These are phyloP conservation scores for Hyperopisus bebe DNA, from an alignment of 2,113 vertebrate species.

Conservation along the genomic window DNA sequence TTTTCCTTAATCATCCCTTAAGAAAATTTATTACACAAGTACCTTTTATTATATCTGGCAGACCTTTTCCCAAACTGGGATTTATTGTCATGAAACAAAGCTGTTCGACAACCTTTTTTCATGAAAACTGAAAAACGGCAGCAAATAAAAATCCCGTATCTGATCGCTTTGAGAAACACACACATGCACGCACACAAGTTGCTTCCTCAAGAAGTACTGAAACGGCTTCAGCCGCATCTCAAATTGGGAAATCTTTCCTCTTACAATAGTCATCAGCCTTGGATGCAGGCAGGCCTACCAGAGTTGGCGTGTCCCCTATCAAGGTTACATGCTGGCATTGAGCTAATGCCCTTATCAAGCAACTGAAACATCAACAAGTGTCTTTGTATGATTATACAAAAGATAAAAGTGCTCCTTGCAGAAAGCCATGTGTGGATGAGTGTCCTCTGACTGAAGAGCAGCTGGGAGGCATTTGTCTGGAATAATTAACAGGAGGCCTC, in stretches of 20 bases:
- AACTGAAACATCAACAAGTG: not conserved
- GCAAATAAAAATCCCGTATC: not conserved
- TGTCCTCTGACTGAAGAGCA: not conserved
- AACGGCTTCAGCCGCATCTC: not conserved
- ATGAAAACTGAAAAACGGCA: not conserved
- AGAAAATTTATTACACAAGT: not conserved
- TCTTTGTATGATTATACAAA: not conserved
- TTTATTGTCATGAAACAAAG: not conserved
- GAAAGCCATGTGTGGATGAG: not conserved
- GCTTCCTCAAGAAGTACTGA: not conserved
- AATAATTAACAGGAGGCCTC: not conserved
- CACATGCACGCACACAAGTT: not conserved
- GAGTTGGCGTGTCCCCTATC: not conserved
- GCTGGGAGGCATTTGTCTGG: not conserved
- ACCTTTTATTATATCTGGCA: not conserved
- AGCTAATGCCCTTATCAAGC: not conserved
- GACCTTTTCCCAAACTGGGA: not conserved
- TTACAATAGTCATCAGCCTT: not conserved
- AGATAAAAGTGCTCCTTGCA: not conserved
- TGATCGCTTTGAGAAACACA: not conserved
- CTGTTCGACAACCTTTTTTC: not conserved
- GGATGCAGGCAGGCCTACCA: not conserved
- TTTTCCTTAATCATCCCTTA: not conserved
- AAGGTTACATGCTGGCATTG: not conserved
- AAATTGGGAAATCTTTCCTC: not conserved